Percentiles rank a stretch among this genome's conserved stretches.
phyloP scores from a whole-genome alignment of 2,797 vertebrate genomes.

The Sebastes kiyomatsui region DNA sequence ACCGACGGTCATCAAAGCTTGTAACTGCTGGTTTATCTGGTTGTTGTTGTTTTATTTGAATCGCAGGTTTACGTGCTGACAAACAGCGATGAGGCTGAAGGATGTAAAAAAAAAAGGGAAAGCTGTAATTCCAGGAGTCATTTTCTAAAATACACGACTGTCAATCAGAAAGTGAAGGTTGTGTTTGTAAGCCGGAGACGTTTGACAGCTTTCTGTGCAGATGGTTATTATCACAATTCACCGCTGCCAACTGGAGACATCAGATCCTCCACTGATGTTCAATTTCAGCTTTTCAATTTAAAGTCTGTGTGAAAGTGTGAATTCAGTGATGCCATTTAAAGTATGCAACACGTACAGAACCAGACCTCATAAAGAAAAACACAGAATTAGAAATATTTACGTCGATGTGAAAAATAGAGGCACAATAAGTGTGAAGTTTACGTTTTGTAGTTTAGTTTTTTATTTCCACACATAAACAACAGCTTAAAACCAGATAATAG shows the following conservation, averaged over 20 bases:
- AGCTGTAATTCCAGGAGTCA: not conserved
- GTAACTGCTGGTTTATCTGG: not conserved
- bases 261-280: not conserved
- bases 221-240: constrained; percentile 10
- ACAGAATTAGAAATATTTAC: not conserved
- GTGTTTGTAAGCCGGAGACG: not conserved
- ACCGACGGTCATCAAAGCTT: not conserved
- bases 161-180: not conserved
- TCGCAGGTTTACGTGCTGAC: not conserved
- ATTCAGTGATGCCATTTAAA: not conserved
- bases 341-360: not conserved
- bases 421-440: not conserved
- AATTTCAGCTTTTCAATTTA: not conserved
- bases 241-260: not conserved
- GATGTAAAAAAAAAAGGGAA: not conserved
- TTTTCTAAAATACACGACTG: not conserved
- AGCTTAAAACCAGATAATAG: not conserved
- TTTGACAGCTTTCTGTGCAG: not conserved
- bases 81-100: not conserved
- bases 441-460: not conserved
- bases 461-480: not conserved
- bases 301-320: not conserved
- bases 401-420: not conserved
- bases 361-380: not conserved
- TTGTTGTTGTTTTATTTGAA: not conserved